Base-by-base conservation (phyloP, 2,797 vertebrate species). In the Atherinosoma microstoma region DNA sequence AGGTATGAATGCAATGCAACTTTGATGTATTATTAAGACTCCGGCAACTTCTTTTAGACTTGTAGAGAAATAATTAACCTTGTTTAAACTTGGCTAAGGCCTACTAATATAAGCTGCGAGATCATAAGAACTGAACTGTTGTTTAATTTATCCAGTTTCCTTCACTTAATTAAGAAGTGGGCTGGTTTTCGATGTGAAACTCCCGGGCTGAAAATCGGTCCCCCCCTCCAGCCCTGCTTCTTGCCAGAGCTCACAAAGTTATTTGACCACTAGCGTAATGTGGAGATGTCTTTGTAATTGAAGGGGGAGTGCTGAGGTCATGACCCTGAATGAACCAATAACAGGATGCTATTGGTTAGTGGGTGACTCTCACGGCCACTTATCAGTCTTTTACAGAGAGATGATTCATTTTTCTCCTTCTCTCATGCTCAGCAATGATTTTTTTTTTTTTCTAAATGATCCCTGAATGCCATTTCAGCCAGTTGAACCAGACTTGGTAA, bases 331-430 rank as follows among this genome's bases (percentile, higher is more conserved):
- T 30, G 16, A 90, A 86, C 79, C 87, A 84, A 42, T 78, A 87
- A 83, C 53, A 91, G 84, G 84, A 87, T 90, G 82, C 80, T 87
- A 58, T 85, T 87, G 89, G 82, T 90, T 87, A 87, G 87, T 81
- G 90, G 84, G 82, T 74, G 64, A 70, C 78, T 78, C 78, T 86
- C 85, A 80, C 85, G 85, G 80, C 77, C 76, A 77, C 75, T 89
- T 80, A 87, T 91, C 87, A 84, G 78, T 84, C 73, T 87, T 89
- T 85, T 76, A 75, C 80, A 85, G 72, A 80, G 60, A 70, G 65
- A 71, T 70, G 47, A 76, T 79, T 84, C 59, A 66, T 78, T 85
- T 73, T 73, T 38, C 63, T 71, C 45, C 70, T 64, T 67, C 68
- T 69, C 78, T 82, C 57, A 22, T 54, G 29, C 57, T 58, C 60